Conservation (phyloP, 2,113 vertebrate species). For the Columba janthina region DNA sequence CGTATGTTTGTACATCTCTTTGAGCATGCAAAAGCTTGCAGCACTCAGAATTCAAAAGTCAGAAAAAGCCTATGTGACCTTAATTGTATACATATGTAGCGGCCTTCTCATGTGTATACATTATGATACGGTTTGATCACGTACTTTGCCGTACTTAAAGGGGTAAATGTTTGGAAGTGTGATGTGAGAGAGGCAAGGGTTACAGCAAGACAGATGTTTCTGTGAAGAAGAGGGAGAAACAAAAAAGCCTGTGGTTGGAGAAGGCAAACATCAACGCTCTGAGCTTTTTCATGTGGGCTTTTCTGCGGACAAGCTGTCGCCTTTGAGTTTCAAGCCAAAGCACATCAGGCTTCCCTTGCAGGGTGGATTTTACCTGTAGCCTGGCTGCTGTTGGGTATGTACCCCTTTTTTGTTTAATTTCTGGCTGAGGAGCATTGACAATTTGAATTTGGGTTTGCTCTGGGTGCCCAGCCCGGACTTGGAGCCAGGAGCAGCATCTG, state of each 20-base stretch:
- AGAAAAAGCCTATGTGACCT: not conserved
- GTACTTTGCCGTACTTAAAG: rapidly evolving
- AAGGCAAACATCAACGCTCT: not conserved
- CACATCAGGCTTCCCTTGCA: rapidly evolving
- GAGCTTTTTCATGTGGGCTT: not conserved
- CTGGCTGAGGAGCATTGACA: not conserved
- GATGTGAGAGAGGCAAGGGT: not conserved
- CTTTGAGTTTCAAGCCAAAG: not conserved
- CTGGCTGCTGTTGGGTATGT: not conserved
- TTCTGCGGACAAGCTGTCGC: not conserved
- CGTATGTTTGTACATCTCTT: not conserved
- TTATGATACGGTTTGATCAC: not conserved
- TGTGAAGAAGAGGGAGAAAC: not conserved
- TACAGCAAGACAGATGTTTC: not conserved
- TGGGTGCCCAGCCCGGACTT: not conserved
- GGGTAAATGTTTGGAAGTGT: not conserved
- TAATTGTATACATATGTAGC: not conserved
- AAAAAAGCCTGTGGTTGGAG: not conserved
- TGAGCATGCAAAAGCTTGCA: not conserved
- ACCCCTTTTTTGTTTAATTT: not conserved
- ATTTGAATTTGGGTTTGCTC: not conserved
- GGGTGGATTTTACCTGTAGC: not conserved
- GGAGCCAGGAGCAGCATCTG: not conserved
- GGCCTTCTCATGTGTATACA: not conserved
- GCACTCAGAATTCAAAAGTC: not conserved